phyloP scores from a whole-genome alignment of 2,797 vertebrate genomes.

The Galago senegalensis region DNA sequence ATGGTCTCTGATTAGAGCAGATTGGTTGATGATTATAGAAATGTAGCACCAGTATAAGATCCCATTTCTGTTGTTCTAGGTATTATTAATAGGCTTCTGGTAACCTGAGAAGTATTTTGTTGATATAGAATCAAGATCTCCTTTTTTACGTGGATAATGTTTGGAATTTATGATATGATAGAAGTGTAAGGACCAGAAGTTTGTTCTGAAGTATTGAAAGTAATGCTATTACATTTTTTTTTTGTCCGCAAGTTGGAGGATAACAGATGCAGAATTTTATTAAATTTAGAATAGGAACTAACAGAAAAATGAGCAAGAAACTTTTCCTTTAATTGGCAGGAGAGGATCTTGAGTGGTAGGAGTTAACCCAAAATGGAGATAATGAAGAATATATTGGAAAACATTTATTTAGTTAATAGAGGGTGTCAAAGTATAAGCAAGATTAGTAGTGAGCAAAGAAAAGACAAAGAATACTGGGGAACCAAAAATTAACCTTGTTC shows the following conservation, averaged over 20 bases:
- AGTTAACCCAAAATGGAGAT: not conserved
- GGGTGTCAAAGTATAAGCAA: not conserved
- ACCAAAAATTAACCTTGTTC: not conserved
- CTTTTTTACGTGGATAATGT: not conserved
- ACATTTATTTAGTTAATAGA: not conserved
- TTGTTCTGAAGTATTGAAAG: conserved; percentile 14
- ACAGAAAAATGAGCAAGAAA: not conserved
- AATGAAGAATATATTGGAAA: not conserved
- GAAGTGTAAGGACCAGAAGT: not conserved
- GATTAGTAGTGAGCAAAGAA: not conserved
- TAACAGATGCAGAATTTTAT: not conserved
- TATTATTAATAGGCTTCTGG: not conserved
- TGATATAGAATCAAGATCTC: not conserved
- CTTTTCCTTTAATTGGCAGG: not conserved
- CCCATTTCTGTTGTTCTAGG: not conserved
- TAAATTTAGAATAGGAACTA: not conserved
- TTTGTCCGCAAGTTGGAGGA: not conserved
- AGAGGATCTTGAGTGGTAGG: not conserved
- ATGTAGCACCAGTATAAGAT: not conserved
- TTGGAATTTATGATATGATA: not conserved
- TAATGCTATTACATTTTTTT: not conserved
- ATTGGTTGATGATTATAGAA: not conserved
- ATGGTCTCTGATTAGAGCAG: not conserved
- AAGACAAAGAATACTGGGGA: not conserved
- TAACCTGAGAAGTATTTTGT: not conserved